phyloP scores from a whole-genome alignment of 2,113 vertebrate genomes.

The Pedionomus torquatus region DNA sequence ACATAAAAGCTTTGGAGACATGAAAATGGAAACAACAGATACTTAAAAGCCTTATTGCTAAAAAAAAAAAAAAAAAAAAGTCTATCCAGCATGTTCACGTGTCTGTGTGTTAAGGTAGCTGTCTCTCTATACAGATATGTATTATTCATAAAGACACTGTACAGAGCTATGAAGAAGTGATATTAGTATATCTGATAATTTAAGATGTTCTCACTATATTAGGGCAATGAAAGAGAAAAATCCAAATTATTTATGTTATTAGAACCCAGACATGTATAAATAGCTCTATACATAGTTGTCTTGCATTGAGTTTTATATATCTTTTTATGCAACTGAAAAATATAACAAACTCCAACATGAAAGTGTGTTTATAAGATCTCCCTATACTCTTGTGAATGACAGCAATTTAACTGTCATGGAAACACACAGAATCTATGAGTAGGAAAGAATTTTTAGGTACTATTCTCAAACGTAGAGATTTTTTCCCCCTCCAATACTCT shows the following conservation, averaged over 20 bases:
- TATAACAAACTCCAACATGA: neutral
- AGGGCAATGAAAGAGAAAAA: neutral
- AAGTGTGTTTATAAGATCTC: conserved; percentile 7
- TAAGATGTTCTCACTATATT: neutral
- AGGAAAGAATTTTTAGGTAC: neutral
- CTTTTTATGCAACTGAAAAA: conserved; percentile 4
- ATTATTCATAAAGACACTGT: neutral
- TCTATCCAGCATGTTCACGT: conserved; percentile 19
- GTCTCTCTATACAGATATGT: neutral
- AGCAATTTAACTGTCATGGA: neutral
- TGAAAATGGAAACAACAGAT: conserved; percentile 83
- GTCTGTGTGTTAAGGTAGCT: neutral
- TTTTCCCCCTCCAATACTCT: neutral
- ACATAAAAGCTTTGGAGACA: conserved; percentile 79
- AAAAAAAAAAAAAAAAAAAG: conserved; percentile 28
- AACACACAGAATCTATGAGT: neutral
- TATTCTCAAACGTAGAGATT: neutral
- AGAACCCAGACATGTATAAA: neutral
- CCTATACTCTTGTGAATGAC: neutral
- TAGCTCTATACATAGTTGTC: neutral
- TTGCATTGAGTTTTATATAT: neutral
- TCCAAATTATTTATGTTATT: neutral
- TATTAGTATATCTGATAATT: neutral
- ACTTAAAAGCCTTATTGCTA: conserved; percentile 64
- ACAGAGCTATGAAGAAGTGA: neutral